These are phyloP conservation scores for Sphenopsis melanotis DNA, from an alignment of 2,797 vertebrate species.

Conservation along the genomic window DNA sequence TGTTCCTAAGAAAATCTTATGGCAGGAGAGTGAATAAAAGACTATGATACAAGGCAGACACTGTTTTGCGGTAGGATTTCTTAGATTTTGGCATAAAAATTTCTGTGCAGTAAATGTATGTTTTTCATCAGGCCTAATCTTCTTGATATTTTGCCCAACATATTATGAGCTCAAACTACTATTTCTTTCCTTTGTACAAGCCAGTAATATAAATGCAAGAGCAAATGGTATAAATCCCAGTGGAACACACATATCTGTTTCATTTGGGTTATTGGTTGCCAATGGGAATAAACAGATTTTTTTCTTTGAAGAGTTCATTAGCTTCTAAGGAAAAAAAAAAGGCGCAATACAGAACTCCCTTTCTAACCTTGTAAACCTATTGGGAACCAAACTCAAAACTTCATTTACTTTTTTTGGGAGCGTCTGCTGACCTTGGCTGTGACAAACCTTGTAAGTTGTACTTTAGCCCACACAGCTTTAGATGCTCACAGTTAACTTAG, in stretches of 20 bases:
- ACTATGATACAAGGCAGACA: conserved; percentile 29
- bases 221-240: conserved; percentile 47
- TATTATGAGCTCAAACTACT: conserved; percentile 59
- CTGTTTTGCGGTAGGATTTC: conserved; percentile 24
- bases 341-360: not conserved
- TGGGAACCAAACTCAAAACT: not conserved
- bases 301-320: conserved; percentile 50
- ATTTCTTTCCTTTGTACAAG: conserved; percentile 68
- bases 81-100: conserved; percentile 36
- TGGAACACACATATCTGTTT: conserved; percentile 50
- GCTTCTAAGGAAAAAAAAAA: not conserved
- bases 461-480: conserved; percentile 46
- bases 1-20: not conserved
- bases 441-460: conserved; percentile 9
- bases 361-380: conserved; percentile 12
- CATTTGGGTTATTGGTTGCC: conserved; percentile 44
- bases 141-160: conserved; percentile 63
- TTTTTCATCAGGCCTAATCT: conserved; percentile 67
- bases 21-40: not conserved
- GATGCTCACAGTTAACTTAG: conserved; percentile 15
- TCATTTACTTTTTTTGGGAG: conserved; percentile 20
- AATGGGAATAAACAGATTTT: conserved; percentile 64
- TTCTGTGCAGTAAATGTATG: conserved; percentile 53
- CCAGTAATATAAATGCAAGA: conserved; percentile 50
- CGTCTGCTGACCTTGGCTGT: conserved; percentile 30